These are phyloP conservation scores for Bugulina stolonifera DNA, from an alignment of 2,888 invertebrate genomes.

Conservation along the genomic window DNA sequence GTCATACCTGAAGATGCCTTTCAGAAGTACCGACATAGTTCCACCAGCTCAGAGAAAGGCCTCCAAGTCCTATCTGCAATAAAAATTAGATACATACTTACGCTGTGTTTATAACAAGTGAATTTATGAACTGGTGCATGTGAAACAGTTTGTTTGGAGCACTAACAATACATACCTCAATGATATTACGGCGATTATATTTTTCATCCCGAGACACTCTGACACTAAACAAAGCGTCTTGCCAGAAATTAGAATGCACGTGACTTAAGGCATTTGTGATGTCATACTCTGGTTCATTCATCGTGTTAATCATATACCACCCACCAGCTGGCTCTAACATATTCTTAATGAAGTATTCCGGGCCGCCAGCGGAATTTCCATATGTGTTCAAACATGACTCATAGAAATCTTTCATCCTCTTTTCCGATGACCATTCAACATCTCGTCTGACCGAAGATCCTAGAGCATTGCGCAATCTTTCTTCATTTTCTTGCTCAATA, in stretches of 20 bases:
- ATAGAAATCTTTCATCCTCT: slow-evolving; percentile 61
- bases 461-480: slow-evolving; percentile 25
- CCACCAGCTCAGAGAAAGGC: slow-evolving; percentile 24
- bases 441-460: neutral
- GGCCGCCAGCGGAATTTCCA: slow-evolving; percentile 29
- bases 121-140: too few species aligned
- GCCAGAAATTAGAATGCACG: slow-evolving; percentile 27
- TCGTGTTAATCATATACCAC: slow-evolving; percentile 27
- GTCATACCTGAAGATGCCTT: neutral
- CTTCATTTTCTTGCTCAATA: slow-evolving; percentile 37
- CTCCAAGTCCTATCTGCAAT: slow-evolving; percentile 25
- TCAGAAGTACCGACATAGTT: neutral
- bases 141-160: too few species aligned
- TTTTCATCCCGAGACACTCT: slow-evolving; percentile 1
- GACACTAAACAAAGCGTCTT: slow-evolving; percentile 25
- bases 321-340: slow-evolving; percentile 39
- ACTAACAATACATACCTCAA: neutral
- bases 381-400: slow-evolving; percentile 57
- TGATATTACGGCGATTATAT: neutral
- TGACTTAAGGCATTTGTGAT: slow-evolving; percentile 28
- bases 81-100: too few species aligned
- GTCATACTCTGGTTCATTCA: slow-evolving; percentile 28
- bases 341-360: slow-evolving; percentile 23
- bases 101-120: too few species aligned
- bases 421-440: slow-evolving; percentile 51